Evolutionary conservation across 2,888 invertebrate genomes (phyloP).

Genomic region (Leuctra nigra): DNA sequence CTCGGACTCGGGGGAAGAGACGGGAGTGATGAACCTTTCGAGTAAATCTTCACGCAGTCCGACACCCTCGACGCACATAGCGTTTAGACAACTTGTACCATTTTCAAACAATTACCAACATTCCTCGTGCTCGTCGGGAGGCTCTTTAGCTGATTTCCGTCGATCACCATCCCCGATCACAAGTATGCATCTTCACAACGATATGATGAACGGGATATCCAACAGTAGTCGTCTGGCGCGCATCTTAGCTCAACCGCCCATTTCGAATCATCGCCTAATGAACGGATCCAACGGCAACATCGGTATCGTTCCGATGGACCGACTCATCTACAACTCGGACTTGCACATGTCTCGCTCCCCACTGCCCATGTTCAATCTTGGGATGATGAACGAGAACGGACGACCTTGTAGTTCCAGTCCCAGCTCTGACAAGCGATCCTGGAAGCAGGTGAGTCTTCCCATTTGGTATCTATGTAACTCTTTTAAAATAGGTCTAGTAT

Average conservation of each 20-base stretch:
- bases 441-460: slow-evolving; percentile 44
- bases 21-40: slow-evolving; percentile 71
- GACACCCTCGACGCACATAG: slow-evolving; percentile 37
- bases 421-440: slow-evolving; percentile 57
- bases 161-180: slow-evolving; percentile 45
- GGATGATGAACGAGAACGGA: slow-evolving; percentile 24
- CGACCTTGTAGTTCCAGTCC: slow-evolving; percentile 55
- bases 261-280: slow-evolving; percentile 22
- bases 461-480: no score
- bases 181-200: slow-evolving; percentile 8
- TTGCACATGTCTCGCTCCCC: slow-evolving; percentile 23
- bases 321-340: slow-evolving; percentile 46
- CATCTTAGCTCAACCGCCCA: slow-evolving; percentile 43
- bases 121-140: slow-evolving; percentile 52
- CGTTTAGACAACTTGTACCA: slow-evolving; percentile 21
- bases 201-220: slow-evolving; percentile 33
- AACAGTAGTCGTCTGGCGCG: slow-evolving; percentile 44
- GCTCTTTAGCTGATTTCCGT: slow-evolving; percentile 45
- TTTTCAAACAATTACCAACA: slow-evolving; percentile 43
- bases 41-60: slow-evolving; percentile 57
- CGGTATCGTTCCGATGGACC: slow-evolving; percentile 58
- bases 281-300: slow-evolving; percentile 35
- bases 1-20: slow-evolving; percentile 52
- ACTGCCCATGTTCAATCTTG: slow-evolving; percentile 23
- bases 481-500: no score